phyloP scores from a whole-genome alignment of 2,113 vertebrate genomes.

The Nothoprocta perdicaria region DNA sequence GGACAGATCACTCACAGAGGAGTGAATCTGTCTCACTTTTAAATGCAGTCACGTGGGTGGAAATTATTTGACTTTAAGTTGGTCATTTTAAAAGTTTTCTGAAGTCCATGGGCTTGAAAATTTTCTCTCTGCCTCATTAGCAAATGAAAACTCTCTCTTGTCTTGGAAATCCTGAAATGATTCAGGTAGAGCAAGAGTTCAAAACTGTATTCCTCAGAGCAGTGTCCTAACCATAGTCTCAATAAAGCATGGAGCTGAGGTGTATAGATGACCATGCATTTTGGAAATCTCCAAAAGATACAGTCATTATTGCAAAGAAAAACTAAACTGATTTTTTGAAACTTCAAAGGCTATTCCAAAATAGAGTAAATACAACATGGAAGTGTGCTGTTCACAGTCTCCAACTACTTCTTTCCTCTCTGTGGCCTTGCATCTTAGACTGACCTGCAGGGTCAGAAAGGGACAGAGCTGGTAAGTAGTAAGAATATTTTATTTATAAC shows the following conservation, averaged over 20 bases:
- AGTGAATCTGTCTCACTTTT: not conserved
- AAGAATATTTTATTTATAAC: too few relatives aligned
- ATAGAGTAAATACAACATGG: rapidly evolving
- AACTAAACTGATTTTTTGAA: not conserved
- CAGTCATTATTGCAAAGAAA: not conserved
- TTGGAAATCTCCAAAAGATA: not conserved
- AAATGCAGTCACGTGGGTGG: not conserved
- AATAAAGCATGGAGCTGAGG: not conserved
- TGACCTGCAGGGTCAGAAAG: not conserved
- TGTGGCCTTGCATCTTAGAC: not conserved
- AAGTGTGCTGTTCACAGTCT: not conserved
- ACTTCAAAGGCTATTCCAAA: not conserved
- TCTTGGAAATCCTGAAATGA: not conserved
- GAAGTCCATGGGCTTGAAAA: not conserved
- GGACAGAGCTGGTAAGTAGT: too few relatives aligned
- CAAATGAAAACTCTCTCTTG: not conserved
- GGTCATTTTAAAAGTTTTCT: not conserved
- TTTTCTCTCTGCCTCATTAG: not conserved
- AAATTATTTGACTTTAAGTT: not conserved
- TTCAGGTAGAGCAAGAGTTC: not conserved
- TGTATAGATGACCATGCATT: not conserved
- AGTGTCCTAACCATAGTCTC: not conserved
- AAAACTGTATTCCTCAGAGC: not conserved
- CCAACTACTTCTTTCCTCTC: rapidly evolving
- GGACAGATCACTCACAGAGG: not conserved